Evolutionary conservation across 2,113 vertebrate genomes (phyloP).

Genomic region (Parotia lawesii): DNA sequence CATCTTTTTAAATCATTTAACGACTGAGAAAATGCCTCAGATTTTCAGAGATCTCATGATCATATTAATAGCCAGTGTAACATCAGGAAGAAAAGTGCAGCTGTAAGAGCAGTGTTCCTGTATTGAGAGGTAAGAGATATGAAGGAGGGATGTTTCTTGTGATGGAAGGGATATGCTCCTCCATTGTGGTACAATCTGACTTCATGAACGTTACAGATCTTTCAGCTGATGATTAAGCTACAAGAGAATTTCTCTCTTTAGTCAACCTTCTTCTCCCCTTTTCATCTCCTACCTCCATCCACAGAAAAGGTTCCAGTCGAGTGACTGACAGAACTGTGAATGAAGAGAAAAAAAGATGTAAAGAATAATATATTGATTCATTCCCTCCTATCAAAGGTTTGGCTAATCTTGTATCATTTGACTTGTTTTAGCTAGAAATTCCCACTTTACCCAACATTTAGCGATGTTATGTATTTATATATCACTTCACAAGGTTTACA

Average conservation of each 20-base stretch:
- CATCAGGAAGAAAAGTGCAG: not conserved
- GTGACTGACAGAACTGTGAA: not conserved
- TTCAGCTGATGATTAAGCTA: not conserved
- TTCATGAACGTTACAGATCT: not conserved
- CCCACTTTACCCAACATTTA: not conserved
- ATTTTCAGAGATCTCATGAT: not conserved
- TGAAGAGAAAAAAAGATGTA: not conserved
- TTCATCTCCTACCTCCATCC: not conserved
- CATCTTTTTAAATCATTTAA: not conserved
- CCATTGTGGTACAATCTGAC: not conserved
- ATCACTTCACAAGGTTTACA: not conserved
- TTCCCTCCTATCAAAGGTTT: not conserved
- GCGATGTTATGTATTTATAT: not conserved
- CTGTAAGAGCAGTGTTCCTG: not conserved
- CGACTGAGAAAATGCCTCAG: fast-evolving
- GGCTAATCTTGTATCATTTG: not conserved
- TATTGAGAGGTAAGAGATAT: not conserved
- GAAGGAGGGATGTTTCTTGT: not conserved
- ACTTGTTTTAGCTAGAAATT: not conserved
- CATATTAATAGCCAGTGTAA: not conserved
- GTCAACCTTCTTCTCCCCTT: not conserved
- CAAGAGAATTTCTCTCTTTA: not conserved
- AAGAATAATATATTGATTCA: not conserved
- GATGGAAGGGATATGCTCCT: not conserved
- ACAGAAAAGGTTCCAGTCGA: not conserved